Percentiles rank a stretch among this genome's conserved stretches.
These are phyloP conservation scores for Pseudomyrmex dendroicus DNA, from an alignment of 1,140 invertebrate genomes.

Conservation along the genomic window DNA sequence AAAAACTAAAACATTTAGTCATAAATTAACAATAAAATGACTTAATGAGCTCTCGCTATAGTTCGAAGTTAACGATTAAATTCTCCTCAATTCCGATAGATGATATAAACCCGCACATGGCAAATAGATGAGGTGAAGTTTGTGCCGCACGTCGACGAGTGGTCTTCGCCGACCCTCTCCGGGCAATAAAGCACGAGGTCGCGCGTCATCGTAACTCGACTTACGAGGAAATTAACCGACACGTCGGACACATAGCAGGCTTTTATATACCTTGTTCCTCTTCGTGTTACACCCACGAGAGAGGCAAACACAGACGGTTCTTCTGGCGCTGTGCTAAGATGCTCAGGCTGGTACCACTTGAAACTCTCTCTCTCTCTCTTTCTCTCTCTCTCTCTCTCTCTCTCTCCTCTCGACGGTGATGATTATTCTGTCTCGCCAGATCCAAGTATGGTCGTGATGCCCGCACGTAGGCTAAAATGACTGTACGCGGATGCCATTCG, in stretches of 20 bases:
- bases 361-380: background rate
- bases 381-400: background rate
- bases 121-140: background rate
- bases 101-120: constrained; percentile 12
- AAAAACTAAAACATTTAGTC: background rate
- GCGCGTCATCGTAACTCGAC: constrained; percentile 34
- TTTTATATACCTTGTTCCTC: constrained; percentile 27
- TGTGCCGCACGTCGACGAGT: background rate
- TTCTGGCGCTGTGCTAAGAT: background rate
- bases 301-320: background rate
- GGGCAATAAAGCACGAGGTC: constrained; percentile 32
- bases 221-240: constrained; percentile 39
- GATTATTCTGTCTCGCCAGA: constrained; percentile 3
- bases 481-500: constrained; percentile 55
- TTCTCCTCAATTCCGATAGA: background rate
- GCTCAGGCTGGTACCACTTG: constrained; percentile 8
- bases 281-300: constrained; percentile 33
- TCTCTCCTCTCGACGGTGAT: background rate
- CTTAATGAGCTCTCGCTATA: constrained; percentile 46
- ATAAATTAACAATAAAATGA: constrained; percentile 25
- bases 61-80: constrained; percentile 33
- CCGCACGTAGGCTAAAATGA: constrained; percentile 29
- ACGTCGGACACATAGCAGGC: background rate
- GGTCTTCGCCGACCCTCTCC: background rate
- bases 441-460: constrained; percentile 24